Evolutionary conservation across 2,888 invertebrate species (phyloP).

Genomic region (Saturnia pavonia): DNA sequence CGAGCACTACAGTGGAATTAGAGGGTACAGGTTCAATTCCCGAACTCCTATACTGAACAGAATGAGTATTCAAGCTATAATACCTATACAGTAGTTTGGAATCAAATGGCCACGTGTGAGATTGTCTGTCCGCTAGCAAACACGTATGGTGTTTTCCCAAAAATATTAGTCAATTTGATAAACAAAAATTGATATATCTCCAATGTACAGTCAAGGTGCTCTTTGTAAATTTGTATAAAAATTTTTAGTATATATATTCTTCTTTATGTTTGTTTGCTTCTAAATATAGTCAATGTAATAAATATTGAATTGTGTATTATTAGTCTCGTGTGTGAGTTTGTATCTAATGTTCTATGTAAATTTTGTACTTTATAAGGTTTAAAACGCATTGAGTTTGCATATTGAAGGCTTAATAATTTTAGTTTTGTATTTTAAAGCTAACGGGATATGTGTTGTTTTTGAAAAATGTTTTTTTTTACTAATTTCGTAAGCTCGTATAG

Average conservation of each 20-base stretch:
- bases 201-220: background rate
- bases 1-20: too few species aligned
- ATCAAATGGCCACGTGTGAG: too few species aligned
- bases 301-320: background rate
- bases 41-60: too few species aligned
- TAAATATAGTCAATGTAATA: background rate
- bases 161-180: too few species aligned
- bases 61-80: too few species aligned
- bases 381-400: slow-evolving; percentile 27
- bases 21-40: too few species aligned
- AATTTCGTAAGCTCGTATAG: background rate
- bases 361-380: slow-evolving; percentile 64
- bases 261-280: background rate
- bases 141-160: too few species aligned
- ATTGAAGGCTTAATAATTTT: slow-evolving; percentile 18
- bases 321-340: slow-evolving; percentile 27
- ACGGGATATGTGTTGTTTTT: background rate
- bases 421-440: slow-evolving; percentile 27
- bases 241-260: background rate
- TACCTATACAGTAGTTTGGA: too few species aligned
- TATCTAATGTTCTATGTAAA: slow-evolving; percentile 49
- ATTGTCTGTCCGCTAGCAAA: too few species aligned
- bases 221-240: background rate
- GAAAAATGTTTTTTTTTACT: background rate
- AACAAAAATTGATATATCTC: too few species aligned